Conservation (phyloP, 2,113 vertebrate genomes). For the Misgurnus anguillicaudatus region DNA sequence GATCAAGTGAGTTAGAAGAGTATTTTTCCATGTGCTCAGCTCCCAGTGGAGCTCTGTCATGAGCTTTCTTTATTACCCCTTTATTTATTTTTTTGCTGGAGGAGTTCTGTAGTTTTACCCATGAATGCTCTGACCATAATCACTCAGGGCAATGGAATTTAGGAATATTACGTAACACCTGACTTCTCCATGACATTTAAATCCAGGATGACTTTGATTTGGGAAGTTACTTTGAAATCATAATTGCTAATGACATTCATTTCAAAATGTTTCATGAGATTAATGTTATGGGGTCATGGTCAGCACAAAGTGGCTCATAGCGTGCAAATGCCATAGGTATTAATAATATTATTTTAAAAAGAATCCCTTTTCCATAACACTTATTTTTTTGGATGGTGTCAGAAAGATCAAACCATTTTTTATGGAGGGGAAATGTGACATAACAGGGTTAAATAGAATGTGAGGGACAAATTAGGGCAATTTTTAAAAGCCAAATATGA, state of each 20-base stretch:
- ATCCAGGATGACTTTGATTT: not conserved
- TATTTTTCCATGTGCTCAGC: constrained; percentile 13
- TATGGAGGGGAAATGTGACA: no score
- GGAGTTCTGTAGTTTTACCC: constrained; percentile 5
- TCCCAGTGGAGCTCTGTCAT: constrained; percentile 23
- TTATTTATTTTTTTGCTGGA: constrained; percentile 11
- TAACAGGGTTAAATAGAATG: no score
- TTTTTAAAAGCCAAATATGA: no score
- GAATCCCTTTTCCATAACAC: no score
- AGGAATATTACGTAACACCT: constrained; percentile 20
- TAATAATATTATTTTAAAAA: no score
- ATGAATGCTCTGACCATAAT: constrained; percentile 6
- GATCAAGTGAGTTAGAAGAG: not conserved
- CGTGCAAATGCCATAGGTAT: no score
- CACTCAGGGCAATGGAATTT: not conserved
- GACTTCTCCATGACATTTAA: constrained; percentile 5
- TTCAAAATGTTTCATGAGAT: not conserved
- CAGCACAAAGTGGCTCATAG: no score
- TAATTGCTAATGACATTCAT: not conserved
- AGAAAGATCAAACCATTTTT: no score
- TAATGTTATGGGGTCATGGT: no score
- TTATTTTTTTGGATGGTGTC: no score
- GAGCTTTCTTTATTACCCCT: constrained; percentile 3
- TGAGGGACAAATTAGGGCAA: no score
- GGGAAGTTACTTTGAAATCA: constrained; percentile 14